phyloP scores from a whole-genome alignment of 2,888 invertebrate genomes.

The Leucozona laternaria region DNA sequence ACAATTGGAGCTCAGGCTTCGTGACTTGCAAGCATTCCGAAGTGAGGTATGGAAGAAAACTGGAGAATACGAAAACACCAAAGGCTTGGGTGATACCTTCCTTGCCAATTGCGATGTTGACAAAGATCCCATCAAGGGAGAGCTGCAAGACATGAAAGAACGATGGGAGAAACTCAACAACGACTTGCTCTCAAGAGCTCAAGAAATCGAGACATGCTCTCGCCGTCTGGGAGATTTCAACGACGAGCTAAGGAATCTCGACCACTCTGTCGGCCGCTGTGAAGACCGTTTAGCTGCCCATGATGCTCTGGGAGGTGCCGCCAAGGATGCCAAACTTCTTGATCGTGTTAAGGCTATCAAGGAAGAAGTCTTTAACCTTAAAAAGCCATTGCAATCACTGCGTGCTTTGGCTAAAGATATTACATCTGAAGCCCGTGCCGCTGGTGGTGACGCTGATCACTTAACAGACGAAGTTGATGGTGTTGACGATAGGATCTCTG shows the following conservation, averaged over 20 bases:
- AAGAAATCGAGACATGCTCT: conserved; percentile 89
- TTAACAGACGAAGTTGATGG: conserved; percentile 91
- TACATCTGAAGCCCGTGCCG: conserved; percentile 89
- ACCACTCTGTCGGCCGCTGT: conserved; percentile 92
- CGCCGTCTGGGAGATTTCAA: conserved; percentile 93
- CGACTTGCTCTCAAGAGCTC: conserved; percentile 84
- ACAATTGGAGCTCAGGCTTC: conserved; percentile 93
- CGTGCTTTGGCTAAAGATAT: conserved; percentile 88
- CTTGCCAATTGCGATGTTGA: conserved; percentile 95
- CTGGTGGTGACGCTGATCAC: conserved; percentile 90
- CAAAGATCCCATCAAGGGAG: conserved; percentile 93
- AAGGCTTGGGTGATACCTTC: conserved; percentile 94
- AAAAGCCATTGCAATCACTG: conserved; percentile 88
- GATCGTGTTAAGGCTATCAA: conserved; percentile 93
- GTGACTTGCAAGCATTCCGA: conserved; percentile 94
- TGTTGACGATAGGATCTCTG: conserved; percentile 90
- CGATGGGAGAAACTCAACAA: conserved; percentile 97
- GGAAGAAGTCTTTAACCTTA: conserved; percentile 91
- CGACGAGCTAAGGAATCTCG: conserved; percentile 93
- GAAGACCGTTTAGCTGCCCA: conserved; percentile 91
- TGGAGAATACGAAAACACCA: conserved; percentile 96
- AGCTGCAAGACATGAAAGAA: conserved; percentile 91
- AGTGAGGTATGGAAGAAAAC: conserved; percentile 97
- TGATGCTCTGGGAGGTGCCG: conserved; percentile 89
- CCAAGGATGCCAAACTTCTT: conserved; percentile 92